These are phyloP conservation scores for Sylvilagus floridanus DNA, from an alignment of 2,797 vertebrate species.

Conservation along the genomic window DNA sequence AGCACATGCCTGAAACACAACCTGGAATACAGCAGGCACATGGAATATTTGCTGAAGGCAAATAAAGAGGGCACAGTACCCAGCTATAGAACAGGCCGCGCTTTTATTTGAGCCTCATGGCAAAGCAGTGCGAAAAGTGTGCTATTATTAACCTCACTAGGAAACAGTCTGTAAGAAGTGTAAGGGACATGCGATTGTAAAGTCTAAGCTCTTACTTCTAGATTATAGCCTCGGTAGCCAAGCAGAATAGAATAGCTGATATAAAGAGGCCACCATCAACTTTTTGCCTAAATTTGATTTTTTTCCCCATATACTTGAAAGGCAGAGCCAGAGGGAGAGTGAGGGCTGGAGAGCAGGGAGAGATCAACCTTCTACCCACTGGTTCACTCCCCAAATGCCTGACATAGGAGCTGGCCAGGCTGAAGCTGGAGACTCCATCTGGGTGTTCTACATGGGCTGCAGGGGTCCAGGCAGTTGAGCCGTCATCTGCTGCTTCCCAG, in stretches of 20 bases:
- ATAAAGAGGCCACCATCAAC: background rate
- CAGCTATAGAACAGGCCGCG: background rate
- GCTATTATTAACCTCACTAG: background rate
- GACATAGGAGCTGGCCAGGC: too few species aligned
- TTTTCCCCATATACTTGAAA: too few species aligned
- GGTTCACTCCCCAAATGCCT: too few species aligned
- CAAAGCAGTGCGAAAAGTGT: background rate
- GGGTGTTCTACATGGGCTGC: too few species aligned
- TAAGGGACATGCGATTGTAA: accelerated
- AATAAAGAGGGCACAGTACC: background rate
- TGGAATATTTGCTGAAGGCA: background rate
- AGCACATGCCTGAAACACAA: background rate
- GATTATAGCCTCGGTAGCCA: background rate
- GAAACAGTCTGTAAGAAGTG: background rate
- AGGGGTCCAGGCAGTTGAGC: too few species aligned
- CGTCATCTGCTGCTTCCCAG: too few species aligned
- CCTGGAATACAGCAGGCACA: background rate
- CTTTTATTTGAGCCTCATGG: background rate
- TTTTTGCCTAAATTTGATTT: too few species aligned
- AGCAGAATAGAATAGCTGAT: background rate
- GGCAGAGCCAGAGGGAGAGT: too few species aligned
- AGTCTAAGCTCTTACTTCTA: background rate
- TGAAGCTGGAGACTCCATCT: too few species aligned
- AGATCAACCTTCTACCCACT: too few species aligned
- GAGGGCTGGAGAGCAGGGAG: too few species aligned